Evolutionary conservation across 2,888 invertebrate species (phyloP), one percentile per base, ranked within the genome.

Genomic region (Apamea monoglypha): DNA sequence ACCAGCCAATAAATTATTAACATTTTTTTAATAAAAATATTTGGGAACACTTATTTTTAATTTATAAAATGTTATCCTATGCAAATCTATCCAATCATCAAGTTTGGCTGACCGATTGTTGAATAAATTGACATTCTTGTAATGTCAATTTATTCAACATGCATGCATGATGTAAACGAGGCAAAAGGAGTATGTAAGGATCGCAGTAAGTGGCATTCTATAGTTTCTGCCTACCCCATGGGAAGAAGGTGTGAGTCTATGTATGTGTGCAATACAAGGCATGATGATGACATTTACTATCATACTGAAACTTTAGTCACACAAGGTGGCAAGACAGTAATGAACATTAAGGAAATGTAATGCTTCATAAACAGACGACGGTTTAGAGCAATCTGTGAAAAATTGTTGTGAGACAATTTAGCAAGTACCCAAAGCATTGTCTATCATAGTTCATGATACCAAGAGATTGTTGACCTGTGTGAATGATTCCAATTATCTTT

Each of bases 381-480:
- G 3, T 32, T 59, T 44, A n/a, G 0, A n/a, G 10, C 2, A 12
- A 18, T n/a, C n/a, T n/a, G 5, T 12, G 12, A 74, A 53, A 53
- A 53, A 40, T 25, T 12, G 12, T 76, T 76, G 29, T 66, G 18
- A 53, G n/a, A 53, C 4, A 66, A 56, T 70, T n/a, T n/a, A 10
- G 36, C 16, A 32, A 32, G 3, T 8, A 47, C 29, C 44, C 16
- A 47, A 59, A 66, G 18, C 56, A 56, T n/a, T 53, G 25, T 36
- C 25, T 29, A 6, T 14, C 4, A 32, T 40, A 63, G 21, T n/a
- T 71, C 25, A 12, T 18, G n/a, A 66, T 47, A 32, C 53, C 16
- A 47, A 66, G 53, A 66, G 73, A 69, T 36, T 76, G 86, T 76
- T 83, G 82, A 85, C 76, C 83, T 36, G 25, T 56, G 53, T 70